phyloP scores from a whole-genome alignment of 2,888 invertebrate genomes.

The Nemurella pictetii region DNA sequence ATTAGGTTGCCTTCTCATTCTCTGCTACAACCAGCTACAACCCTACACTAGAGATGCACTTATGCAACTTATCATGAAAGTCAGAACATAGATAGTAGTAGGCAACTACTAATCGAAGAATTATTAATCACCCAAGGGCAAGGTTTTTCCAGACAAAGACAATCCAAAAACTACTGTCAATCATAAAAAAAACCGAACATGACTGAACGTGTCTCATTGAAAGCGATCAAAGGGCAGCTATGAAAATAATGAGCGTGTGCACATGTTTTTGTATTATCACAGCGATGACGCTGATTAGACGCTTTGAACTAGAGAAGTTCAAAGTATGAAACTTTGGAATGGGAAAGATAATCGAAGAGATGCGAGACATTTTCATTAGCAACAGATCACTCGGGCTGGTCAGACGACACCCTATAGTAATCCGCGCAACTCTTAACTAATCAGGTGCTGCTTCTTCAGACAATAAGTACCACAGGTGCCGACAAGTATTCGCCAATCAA shows the following conservation, averaged over 20 bases:
- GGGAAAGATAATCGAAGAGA: not conserved
- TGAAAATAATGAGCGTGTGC: constrained; percentile 1
- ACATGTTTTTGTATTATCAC: not conserved
- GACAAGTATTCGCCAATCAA: not conserved
- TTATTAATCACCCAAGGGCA: not conserved
- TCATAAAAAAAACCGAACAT: constrained; percentile 1
- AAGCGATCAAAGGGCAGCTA: constrained; percentile 22
- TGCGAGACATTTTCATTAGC: constrained; percentile 12
- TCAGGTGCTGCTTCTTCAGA: not conserved
- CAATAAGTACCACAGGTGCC: not conserved
- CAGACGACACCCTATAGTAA: not conserved
- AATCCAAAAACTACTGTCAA: not conserved
- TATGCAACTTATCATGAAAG: too few species aligned
- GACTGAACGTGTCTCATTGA: not conserved
- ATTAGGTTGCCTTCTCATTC: too few species aligned
- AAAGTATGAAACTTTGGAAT: constrained; percentile 17
- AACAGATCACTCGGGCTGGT: constrained; percentile 5
- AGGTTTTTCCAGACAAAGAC: not conserved
- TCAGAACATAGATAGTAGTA: not conserved
- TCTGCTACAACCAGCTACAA: too few species aligned
- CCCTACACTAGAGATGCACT: too few species aligned
- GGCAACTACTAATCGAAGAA: not conserved
- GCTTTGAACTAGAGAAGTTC: constrained; percentile 25
- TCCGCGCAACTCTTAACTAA: not conserved
- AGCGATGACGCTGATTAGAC: constrained; percentile 8